Percentiles rank a stretch among this genome's conserved stretches.
These are phyloP conservation scores for Pseudorhombus dupliciocellatus DNA, from an alignment of 2,113 vertebrate species.

Conservation along the genomic window DNA sequence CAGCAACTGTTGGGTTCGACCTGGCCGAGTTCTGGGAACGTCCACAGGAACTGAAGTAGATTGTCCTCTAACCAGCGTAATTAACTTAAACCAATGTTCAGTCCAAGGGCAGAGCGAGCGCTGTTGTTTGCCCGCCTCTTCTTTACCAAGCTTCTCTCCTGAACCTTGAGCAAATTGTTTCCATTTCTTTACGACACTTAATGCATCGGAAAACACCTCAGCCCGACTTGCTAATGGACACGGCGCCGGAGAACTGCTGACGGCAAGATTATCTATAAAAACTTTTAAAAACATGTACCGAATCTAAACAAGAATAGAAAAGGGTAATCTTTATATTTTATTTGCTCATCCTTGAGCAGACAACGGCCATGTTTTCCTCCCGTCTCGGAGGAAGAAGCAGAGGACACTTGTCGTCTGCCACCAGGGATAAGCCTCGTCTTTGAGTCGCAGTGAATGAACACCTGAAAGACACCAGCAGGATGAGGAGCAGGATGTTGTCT, in stretches of 20 bases:
- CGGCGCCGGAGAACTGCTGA: slow-evolving; percentile 3
- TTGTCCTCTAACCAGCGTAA: slow-evolving; percentile 16
- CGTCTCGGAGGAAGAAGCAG: slow-evolving; percentile 5
- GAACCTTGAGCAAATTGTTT: slow-evolving; percentile 56
- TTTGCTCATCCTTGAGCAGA: slow-evolving; percentile 53
- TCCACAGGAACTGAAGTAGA: slow-evolving; percentile 32
- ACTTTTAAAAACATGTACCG: no score
- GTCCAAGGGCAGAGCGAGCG: slow-evolving; percentile 42
- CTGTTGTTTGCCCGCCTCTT: slow-evolving; percentile 47
- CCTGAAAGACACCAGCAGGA: slow-evolving; percentile 20
- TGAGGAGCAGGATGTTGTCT: not conserved
- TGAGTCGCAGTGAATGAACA: slow-evolving; percentile 23
- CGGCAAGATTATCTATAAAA: slow-evolving; percentile 39
- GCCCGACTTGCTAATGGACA: slow-evolving; percentile 42
- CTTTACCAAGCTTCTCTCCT: slow-evolving; percentile 27
- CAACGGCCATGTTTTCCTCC: slow-evolving; percentile 41
- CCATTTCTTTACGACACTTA: slow-evolving; percentile 50
- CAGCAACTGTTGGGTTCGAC: slow-evolving; percentile 3
- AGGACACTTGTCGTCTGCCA: slow-evolving; percentile 20
- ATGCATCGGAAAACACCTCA: slow-evolving; percentile 45
- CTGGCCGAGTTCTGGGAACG: not conserved
- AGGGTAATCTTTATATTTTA: not conserved
- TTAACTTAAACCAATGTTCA: slow-evolving; percentile 49
- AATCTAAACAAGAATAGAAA: no score
- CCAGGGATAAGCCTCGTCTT: slow-evolving; percentile 25